Conservation (phyloP, 92 coral and sea anemone species). For the Umimayanthus kanabou region DNA sequence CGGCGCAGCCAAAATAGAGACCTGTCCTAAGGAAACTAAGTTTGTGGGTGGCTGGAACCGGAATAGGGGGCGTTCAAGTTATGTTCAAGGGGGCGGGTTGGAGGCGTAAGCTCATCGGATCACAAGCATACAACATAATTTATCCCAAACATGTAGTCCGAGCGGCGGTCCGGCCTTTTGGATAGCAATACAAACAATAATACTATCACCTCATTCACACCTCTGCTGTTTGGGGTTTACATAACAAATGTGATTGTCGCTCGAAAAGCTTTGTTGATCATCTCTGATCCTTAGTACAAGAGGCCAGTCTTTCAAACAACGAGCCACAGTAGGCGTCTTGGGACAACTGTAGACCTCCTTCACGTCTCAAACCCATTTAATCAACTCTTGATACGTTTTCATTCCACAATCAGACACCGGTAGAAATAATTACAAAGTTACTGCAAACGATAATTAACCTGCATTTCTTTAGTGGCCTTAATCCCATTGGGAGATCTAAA, state of each 20-base stretch:
- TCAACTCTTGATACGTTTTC: constrained; percentile 11
- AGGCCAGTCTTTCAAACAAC: background rate
- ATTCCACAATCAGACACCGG: constrained; percentile 24
- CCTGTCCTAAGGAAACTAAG: constrained; percentile 30
- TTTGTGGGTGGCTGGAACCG: constrained; percentile 73
- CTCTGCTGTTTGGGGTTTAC: constrained; percentile 29
- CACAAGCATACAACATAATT: constrained; percentile 54
- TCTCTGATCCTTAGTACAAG: background rate
- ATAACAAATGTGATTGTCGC: constrained; percentile 38
- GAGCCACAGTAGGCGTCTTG: background rate
- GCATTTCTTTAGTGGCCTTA: constrained; percentile 13
- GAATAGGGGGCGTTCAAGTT: constrained; percentile 86
- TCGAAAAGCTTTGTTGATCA: constrained; percentile 19
- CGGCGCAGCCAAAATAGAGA: constrained; percentile 32
- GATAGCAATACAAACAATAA: constrained; percentile 22
- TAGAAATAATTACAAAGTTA: constrained; percentile 43
- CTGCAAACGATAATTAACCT: constrained; percentile 35
- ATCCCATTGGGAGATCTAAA: constrained; percentile 24
- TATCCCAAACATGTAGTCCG: constrained; percentile 30
- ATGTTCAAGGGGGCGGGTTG: constrained; percentile 90
- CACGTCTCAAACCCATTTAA: background rate
- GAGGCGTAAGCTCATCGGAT: constrained; percentile 82
- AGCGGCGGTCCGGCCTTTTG: constrained; percentile 38
- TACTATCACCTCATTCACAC: constrained; percentile 36
- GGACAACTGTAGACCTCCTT: background rate